phyloP scores from a whole-genome alignment of 2,888 invertebrate genomes.

The Autographa pulchrina region DNA sequence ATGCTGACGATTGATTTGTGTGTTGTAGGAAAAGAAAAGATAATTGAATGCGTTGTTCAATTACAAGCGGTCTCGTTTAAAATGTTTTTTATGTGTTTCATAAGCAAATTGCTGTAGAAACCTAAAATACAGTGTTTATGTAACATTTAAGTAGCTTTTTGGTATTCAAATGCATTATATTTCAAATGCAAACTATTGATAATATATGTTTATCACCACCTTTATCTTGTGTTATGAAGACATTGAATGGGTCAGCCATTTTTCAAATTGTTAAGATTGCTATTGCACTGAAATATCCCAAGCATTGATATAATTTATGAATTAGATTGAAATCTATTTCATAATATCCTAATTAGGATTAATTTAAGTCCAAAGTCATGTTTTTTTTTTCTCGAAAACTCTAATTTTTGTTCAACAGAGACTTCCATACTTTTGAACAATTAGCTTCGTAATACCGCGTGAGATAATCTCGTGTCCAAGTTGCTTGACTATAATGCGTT shows the following conservation, averaged over 20 bases:
- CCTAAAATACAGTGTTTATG: conserved; percentile 13
- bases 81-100: conserved; percentile 13
- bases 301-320: not conserved
- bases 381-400: not conserved
- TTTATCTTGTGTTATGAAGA: conserved; percentile 11
- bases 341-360: not conserved
- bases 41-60: conserved; percentile 6
- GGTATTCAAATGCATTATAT: conserved; percentile 25
- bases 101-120: conserved; percentile 26
- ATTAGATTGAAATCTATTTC: not conserved
- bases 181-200: conserved; percentile 40
- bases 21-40: conserved; percentile 13
- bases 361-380: not conserved
- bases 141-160: conserved; percentile 25
- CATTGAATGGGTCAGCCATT: not conserved
- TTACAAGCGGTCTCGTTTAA: conserved; percentile 10
- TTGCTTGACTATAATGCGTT: conserved; percentile 9
- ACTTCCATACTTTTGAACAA: not conserved
- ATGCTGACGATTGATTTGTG: conserved; percentile 29
- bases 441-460: conserved; percentile 1
- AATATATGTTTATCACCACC: conserved; percentile 37
- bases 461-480: conserved; percentile 12
- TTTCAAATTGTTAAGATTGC: not conserved
- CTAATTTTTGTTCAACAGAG: not conserved
- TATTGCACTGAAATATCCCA: not conserved